These are phyloP conservation scores for Muntiacus muntjak DNA, from an alignment of 2,113 vertebrate genomes.

Conservation along the genomic window DNA sequence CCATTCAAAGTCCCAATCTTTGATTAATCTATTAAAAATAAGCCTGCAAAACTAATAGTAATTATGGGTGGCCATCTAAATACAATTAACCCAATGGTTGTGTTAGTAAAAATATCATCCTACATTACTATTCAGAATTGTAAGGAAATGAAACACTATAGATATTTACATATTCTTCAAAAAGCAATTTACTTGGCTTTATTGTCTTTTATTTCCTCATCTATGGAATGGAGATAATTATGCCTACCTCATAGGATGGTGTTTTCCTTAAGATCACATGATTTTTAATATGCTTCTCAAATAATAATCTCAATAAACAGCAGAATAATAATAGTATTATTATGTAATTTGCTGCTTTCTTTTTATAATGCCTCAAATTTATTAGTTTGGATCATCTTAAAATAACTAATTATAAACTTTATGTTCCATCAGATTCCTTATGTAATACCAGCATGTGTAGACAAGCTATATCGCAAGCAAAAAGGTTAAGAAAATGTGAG, in stretches of 20 bases:
- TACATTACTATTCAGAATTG: background rate
- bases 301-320: background rate
- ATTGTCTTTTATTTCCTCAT: background rate
- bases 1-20: background rate
- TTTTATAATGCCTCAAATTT: conserved; percentile 19
- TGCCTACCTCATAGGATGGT: background rate
- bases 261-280: background rate
- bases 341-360: background rate
- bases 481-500: background rate
- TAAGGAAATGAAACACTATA: background rate
- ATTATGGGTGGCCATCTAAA: background rate
- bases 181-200: background rate
- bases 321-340: background rate
- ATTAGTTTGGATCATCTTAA: background rate
- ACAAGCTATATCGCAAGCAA: background rate
- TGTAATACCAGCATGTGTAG: background rate
- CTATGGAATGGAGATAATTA: background rate
- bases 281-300: conserved; percentile 13
- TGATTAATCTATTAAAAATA: background rate
- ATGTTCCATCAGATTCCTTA: background rate
- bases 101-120: background rate
- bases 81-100: background rate
- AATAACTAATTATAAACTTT: conserved; percentile 10
- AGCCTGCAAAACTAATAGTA: background rate
- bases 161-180: background rate